Conservation (phyloP, 2,113 vertebrate species). For the Corvus hawaiiensis region DNA sequence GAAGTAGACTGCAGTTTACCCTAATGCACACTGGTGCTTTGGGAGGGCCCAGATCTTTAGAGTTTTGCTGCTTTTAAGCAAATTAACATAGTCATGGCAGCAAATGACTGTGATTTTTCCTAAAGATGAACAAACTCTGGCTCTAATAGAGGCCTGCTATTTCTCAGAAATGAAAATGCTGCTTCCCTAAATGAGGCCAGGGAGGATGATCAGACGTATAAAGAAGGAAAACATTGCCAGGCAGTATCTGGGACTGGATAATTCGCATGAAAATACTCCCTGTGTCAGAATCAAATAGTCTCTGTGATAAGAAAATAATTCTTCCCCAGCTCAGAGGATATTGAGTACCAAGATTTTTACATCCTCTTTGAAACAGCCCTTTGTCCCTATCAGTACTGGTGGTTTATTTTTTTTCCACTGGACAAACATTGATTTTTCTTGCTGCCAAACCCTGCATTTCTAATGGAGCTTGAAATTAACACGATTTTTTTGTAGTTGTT, state of each 20-base stretch:
- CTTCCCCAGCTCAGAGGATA: neutral
- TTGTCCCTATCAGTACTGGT: neutral
- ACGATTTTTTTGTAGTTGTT: slow-evolving; percentile 13
- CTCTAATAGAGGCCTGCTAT: neutral
- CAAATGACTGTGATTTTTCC: slow-evolving; percentile 7
- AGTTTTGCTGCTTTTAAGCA: neutral
- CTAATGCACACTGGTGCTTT: neutral
- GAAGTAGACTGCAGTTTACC: neutral
- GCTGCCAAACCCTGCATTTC: slow-evolving; percentile 53
- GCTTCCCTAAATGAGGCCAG: neutral
- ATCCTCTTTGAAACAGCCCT: slow-evolving; percentile 5
- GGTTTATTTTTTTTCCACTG: slow-evolving; percentile 26
- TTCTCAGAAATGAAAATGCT: neutral
- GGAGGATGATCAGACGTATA: slow-evolving; percentile 47
- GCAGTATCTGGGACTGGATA: slow-evolving; percentile 7
- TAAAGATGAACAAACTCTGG: neutral
- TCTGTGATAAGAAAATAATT: slow-evolving; percentile 37
- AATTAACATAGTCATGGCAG: slow-evolving; percentile 1
- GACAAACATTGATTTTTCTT: slow-evolving; percentile 71
- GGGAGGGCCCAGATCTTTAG: neutral
- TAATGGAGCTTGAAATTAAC: slow-evolving; percentile 73
- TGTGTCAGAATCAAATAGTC: slow-evolving; percentile 21
- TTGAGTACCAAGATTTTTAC: slow-evolving; percentile 12
- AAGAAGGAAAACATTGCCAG: slow-evolving; percentile 26
- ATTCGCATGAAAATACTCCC: slow-evolving; percentile 12